Percentiles rank a stretch among this genome's conserved stretches.
Conservation (phyloP, 2,113 vertebrate genomes). For the Alces alces region DNA sequence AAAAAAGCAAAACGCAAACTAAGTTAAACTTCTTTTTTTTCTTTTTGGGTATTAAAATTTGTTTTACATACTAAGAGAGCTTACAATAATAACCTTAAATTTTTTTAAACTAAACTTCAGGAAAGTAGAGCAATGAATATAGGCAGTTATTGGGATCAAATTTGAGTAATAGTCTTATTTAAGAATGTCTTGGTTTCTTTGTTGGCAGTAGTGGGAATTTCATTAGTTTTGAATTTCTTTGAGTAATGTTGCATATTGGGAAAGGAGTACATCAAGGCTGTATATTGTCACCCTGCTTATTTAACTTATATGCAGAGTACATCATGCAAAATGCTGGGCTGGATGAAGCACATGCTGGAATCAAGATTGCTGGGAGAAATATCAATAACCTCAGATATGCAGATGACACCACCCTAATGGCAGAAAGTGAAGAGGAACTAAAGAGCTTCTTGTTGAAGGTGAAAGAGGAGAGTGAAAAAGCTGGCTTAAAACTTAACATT, state of each 20-base stretch:
- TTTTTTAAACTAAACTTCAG: not conserved
- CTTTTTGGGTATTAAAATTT: not conserved
- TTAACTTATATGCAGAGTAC: not conserved
- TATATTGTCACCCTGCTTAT: not conserved
- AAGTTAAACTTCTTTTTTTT: not conserved
- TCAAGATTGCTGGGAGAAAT: not conserved
- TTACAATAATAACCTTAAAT: not conserved
- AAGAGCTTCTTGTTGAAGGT: not conserved
- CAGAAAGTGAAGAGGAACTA: not conserved
- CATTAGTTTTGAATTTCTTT: not conserved
- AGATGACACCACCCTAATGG: not conserved
- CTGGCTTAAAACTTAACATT: not conserved
- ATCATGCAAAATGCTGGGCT: not conserved
- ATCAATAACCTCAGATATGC: not conserved
- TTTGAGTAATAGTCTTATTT: conserved; percentile 1
- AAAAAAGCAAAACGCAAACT: not conserved
- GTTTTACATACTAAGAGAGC: not conserved
- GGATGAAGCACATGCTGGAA: not conserved
- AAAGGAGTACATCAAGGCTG: not conserved
- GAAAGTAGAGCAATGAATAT: not conserved
- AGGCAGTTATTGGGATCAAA: not conserved
- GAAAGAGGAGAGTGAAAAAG: not conserved
- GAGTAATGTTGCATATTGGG: not conserved
- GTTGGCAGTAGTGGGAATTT: not conserved
- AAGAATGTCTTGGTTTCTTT: not conserved